These are phyloP conservation scores for Venustaconcha ellipsiformis DNA, from an alignment of 1,140 invertebrate species.

Conservation along the genomic window DNA sequence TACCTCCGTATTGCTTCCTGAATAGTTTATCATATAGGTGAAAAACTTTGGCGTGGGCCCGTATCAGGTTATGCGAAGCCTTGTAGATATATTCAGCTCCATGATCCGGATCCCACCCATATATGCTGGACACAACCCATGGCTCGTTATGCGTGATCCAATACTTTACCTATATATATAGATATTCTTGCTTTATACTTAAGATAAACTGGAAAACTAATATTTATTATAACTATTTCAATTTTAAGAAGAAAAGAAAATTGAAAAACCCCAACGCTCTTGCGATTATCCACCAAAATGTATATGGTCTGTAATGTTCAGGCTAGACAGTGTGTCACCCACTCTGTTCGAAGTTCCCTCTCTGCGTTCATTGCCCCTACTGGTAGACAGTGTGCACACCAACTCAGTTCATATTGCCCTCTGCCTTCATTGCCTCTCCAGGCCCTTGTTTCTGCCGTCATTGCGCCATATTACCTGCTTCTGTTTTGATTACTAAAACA, in stretches of 20 bases:
- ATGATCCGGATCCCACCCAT: conserved; percentile 48
- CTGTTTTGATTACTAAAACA: neutral
- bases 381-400: neutral
- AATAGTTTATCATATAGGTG: conserved; percentile 49
- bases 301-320: neutral
- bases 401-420: neutral
- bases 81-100: conserved; percentile 36
- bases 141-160: conserved; percentile 71
- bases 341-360: neutral
- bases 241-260: neutral
- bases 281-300: neutral
- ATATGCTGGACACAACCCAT: conserved; percentile 43
- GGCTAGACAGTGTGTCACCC: neutral
- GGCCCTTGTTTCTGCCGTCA: neutral
- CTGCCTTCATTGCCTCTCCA: neutral
- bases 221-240: neutral
- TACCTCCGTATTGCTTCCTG: conserved; percentile 45
- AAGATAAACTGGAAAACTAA: neutral
- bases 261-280: neutral
- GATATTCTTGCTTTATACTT: neutral
- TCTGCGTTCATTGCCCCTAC: neutral
- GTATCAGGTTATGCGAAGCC: conserved; percentile 55
- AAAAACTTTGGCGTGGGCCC: conserved; percentile 57
- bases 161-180: conserved; percentile 58
- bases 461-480: neutral